Evolutionary conservation across 2,888 invertebrate genomes (phyloP).

Genomic region (Athalia cordata): DNA sequence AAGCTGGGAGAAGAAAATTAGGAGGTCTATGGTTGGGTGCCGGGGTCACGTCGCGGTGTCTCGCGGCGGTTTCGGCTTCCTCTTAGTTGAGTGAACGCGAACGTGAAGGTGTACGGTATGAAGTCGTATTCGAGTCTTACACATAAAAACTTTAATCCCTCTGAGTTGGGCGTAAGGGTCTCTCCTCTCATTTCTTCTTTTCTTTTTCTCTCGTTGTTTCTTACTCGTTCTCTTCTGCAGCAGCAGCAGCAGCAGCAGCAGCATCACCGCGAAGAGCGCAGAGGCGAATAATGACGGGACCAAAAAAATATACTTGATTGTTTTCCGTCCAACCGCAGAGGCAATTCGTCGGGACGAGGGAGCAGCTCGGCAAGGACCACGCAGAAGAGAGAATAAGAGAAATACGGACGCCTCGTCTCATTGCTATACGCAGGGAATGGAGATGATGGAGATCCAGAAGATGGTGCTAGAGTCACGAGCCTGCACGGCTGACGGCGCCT

Average conservation of each 20-base stretch:
- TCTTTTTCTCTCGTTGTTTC: slow-evolving; percentile 42
- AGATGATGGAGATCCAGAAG: background rate
- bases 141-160: slow-evolving; percentile 61
- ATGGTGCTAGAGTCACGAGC: slow-evolving; percentile 43
- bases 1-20: slow-evolving; percentile 4
- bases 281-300: slow-evolving; percentile 57
- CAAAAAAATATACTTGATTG: slow-evolving; percentile 62
- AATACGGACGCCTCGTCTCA: slow-evolving; percentile 31
- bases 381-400: slow-evolving; percentile 43
- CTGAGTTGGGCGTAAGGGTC: slow-evolving; percentile 26
- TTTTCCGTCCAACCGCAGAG: slow-evolving; percentile 66
- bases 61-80: slow-evolving; percentile 34
- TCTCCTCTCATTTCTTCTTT: slow-evolving; percentile 39
- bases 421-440: background rate
- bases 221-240: background rate
- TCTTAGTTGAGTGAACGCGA: background rate
- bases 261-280: slow-evolving; percentile 26
- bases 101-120: background rate
- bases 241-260: background rate
- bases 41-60: slow-evolving; percentile 39
- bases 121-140: slow-evolving; percentile 35
- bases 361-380: slow-evolving; percentile 46
- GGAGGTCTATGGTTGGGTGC: slow-evolving; percentile 13
- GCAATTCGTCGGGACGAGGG: slow-evolving; percentile 57
- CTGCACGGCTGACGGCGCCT: background rate